Percentiles rank a stretch among this genome's conserved stretches.
Evolutionary conservation across 2,888 invertebrate species (phyloP).

Genomic region (Melieria omissa): DNA sequence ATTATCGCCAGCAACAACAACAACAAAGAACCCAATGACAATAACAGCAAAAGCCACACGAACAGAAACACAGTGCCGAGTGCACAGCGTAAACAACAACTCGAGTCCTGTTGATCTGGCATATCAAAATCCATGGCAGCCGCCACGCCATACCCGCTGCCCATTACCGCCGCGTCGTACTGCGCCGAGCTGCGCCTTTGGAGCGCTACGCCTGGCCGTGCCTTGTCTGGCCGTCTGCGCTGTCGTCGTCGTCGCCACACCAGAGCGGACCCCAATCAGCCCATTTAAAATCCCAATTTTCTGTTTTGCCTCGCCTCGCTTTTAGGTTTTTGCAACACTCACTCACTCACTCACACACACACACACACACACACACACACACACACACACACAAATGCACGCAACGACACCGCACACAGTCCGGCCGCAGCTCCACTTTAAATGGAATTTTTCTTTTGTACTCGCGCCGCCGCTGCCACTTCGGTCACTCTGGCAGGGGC

Average conservation of each 20-base stretch:
- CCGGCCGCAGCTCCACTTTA: slow-evolving; percentile 45
- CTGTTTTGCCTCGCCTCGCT: too few relatives aligned
- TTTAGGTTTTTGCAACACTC: too few relatives aligned
- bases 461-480: not conserved
- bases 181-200: not conserved
- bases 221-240: too few relatives aligned
- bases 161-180: slow-evolving; percentile 18
- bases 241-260: too few relatives aligned
- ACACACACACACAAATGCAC: too few relatives aligned
- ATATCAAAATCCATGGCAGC: slow-evolving; percentile 26
- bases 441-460: slow-evolving; percentile 47
- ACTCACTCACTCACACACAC: too few relatives aligned
- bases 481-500: not conserved
- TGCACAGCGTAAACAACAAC: not conserved
- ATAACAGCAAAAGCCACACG: slow-evolving; percentile 1
- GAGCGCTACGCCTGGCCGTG: not conserved
- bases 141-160: slow-evolving; percentile 19
- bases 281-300: too few relatives aligned
- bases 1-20: not conserved
- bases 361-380: too few relatives aligned
- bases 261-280: too few relatives aligned
- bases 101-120: slow-evolving; percentile 19
- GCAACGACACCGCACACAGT: too few relatives aligned
- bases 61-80: not conserved
- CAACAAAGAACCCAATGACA: not conserved